These are phyloP conservation scores for Phanerotoma sp. DNA, from an alignment of 2,888 invertebrate species.

Conservation along the genomic window DNA sequence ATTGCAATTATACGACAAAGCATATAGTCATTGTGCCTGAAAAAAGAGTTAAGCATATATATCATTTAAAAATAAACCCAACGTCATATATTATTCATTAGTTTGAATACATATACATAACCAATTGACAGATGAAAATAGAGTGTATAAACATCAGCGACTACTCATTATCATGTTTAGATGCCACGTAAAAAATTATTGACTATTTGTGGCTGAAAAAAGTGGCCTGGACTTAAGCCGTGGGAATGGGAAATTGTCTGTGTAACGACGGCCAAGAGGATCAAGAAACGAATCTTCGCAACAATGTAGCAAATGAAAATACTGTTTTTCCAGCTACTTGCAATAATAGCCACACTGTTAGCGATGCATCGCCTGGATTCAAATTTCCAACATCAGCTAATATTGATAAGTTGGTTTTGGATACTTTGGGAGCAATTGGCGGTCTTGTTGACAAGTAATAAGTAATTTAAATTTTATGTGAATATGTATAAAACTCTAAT, in stretches of 20 bases:
- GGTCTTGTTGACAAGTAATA: conserved; percentile 84
- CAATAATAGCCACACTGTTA: conserved; percentile 38
- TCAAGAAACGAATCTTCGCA: conserved; percentile 55
- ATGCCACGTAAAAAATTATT: conserved; percentile 31
- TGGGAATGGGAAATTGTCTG: conserved; percentile 75
- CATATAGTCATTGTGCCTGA: not conserved
- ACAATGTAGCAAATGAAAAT: conserved; percentile 42
- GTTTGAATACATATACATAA: not conserved
- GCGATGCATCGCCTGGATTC: conserved; percentile 44
- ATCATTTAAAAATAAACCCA: not conserved
- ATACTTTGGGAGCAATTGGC: conserved; percentile 78
- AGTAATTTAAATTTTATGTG: too few relatives aligned
- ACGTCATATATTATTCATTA: not conserved
- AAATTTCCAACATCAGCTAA: conserved; percentile 56
- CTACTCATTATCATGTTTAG: conserved; percentile 7
- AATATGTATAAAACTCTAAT: too few relatives aligned
- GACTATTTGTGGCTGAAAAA: conserved; percentile 12
- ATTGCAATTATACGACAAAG: conserved; percentile 1
- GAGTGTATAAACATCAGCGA: conserved; percentile 7
- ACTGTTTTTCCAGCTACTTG: conserved; percentile 48
- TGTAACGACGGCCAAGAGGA: conserved; percentile 69
- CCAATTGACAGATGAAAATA: not conserved
- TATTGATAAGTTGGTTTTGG: conserved; percentile 75
- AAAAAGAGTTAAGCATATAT: too few relatives aligned
- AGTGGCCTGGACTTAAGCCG: conserved; percentile 25